Conservation (phyloP, 1,140 invertebrate genomes). For the Liolophura sinensis region DNA sequence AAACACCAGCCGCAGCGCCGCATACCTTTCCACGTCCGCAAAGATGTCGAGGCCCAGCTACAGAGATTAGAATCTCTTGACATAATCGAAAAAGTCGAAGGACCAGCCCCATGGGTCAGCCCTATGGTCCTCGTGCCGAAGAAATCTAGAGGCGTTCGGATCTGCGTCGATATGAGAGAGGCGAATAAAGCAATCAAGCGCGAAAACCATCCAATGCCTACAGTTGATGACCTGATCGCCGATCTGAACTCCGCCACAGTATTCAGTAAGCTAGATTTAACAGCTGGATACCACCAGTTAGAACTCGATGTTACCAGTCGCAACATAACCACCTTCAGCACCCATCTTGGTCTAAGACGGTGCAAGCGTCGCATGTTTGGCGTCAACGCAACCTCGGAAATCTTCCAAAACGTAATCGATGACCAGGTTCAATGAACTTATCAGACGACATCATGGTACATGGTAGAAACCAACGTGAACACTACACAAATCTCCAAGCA, state of each 20-base stretch:
- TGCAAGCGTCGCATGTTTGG: too few species aligned
- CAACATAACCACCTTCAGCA: conserved; percentile 24
- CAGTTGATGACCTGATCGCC: conserved; percentile 24
- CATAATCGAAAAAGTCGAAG: conserved; percentile 31
- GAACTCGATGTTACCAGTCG: too few species aligned
- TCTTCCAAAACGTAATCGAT: too few species aligned
- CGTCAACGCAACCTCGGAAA: too few species aligned
- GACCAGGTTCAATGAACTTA: too few species aligned
- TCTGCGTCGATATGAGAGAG: conserved; percentile 32
- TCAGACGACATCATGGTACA: too few species aligned
- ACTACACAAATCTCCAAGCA: too few species aligned
- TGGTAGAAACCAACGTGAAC: too few species aligned
- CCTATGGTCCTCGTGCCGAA: conserved; percentile 32
- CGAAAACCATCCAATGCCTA: conserved; percentile 24
- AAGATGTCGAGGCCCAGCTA: conserved; percentile 14
- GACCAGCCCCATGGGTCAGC: conserved; percentile 42
- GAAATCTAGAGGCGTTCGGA: conserved; percentile 16
- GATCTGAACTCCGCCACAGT: too few species aligned
- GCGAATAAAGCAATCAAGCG: conserved; percentile 21
- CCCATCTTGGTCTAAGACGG: conserved; percentile 17
- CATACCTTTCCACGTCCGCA: conserved; percentile 20
- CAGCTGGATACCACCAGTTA: too few species aligned
- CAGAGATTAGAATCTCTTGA: conserved; percentile 10
- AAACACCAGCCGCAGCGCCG: conserved; percentile 11
- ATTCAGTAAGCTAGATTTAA: too few species aligned